A percentile compares a stretch with the other conserved stretches of the same genome.
phyloP scores from a whole-genome alignment of 2,888 invertebrate species.

The Muschampia plurimacula region DNA sequence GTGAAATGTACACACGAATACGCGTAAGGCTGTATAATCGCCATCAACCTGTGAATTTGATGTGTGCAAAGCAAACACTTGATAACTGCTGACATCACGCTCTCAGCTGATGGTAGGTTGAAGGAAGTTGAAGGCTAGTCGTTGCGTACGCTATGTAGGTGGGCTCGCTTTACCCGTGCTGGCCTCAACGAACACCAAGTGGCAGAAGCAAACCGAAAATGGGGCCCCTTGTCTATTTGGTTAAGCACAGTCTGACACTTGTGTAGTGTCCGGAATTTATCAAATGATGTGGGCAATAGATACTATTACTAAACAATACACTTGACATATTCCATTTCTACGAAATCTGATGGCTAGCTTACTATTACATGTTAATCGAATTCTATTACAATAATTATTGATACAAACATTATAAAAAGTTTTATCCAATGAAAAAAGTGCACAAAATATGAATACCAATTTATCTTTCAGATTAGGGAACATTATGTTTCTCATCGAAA shows the following conservation, averaged over 20 bases:
- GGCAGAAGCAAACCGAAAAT: slow-evolving; percentile 21
- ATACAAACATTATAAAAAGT: no score
- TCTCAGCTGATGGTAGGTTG: slow-evolving; percentile 69
- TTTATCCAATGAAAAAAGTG: neutral
- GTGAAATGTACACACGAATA: slow-evolving; percentile 40
- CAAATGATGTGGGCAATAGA: neutral
- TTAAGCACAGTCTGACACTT: slow-evolving; percentile 31
- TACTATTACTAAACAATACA: neutral
- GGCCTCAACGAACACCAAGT: slow-evolving; percentile 53
- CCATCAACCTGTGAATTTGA: slow-evolving; percentile 44
- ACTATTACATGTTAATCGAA: no score
- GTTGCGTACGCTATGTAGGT: slow-evolving; percentile 48
- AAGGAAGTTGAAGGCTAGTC: slow-evolving; percentile 80
- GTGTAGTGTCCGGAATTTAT: slow-evolving; percentile 18
- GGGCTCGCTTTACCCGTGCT: slow-evolving; percentile 52
- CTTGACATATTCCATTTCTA: neutral
- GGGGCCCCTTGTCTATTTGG: slow-evolving; percentile 36
- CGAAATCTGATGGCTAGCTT: neutral
- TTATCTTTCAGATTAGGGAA: slow-evolving; percentile 42
- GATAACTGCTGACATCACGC: slow-evolving; percentile 73
- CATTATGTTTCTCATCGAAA: slow-evolving; percentile 60
- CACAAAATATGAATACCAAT: neutral
- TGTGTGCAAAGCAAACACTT: slow-evolving; percentile 62
- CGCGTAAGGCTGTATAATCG: slow-evolving; percentile 40
- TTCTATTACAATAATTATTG: no score